Conservation (phyloP, 30 jellyfish, hydroid and myxozoan genomes). For the Mastigias papua region DNA sequence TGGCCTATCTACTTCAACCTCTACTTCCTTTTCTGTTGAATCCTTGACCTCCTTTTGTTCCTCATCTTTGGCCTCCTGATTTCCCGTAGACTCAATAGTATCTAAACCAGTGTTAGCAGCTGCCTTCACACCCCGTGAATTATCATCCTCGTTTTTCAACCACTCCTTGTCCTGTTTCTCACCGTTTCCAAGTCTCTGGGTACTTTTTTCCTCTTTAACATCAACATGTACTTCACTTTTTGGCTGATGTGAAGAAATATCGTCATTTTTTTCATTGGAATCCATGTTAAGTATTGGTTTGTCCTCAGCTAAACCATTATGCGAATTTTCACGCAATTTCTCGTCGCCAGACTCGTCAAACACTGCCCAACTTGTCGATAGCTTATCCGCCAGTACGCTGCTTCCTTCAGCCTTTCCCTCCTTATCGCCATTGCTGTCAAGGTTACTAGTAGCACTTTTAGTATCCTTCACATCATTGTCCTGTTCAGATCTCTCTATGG, state of each 20-base stretch:
- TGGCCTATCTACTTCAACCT: slow-evolving; percentile 12
- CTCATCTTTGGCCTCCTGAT: not conserved
- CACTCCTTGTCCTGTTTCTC: no score
- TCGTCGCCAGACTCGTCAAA: slow-evolving; percentile 18
- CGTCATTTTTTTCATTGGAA: not conserved
- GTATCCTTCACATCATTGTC: not conserved
- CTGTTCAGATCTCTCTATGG: not conserved
- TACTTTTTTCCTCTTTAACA: not conserved
- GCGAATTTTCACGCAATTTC: no score
- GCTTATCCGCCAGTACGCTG: not conserved
- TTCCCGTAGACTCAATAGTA: not conserved
- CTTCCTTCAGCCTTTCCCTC: not conserved
- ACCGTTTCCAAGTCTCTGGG: not conserved
- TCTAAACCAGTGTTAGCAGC: not conserved
- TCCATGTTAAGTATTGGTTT: no score
- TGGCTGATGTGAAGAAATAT: no score
- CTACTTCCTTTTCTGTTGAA: not conserved
- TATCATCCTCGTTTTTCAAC: not conserved
- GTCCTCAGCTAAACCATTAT: no score
- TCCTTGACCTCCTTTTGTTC: not conserved
- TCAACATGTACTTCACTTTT: not conserved
- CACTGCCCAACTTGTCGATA: slow-evolving; percentile 32
- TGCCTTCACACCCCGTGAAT: not conserved
- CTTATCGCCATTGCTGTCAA: not conserved
- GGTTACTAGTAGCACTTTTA: not conserved